phyloP scores from a whole-genome alignment of 2,113 vertebrate species.

The Cyanoderma ruficeps region DNA sequence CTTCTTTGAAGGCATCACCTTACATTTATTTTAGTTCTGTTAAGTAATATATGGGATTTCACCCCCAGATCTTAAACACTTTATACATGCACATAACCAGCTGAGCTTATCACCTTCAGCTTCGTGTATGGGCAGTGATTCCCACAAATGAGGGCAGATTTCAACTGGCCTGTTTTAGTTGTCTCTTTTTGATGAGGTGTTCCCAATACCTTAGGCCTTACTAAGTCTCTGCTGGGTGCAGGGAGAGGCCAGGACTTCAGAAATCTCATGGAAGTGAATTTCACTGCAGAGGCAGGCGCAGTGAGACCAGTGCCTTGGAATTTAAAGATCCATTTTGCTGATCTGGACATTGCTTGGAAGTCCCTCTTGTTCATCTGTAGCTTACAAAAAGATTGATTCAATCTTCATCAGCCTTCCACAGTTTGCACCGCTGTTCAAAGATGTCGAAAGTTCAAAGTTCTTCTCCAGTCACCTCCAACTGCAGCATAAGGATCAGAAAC shows the following conservation, averaged over 20 bases:
- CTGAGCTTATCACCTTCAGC: neutral
- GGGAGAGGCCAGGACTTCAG: neutral
- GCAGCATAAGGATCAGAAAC: neutral
- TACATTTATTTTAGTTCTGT: neutral
- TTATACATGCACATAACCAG: neutral
- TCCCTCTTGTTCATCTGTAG: neutral
- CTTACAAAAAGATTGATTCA: neutral
- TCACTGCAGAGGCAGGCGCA: neutral
- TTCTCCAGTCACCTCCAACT: neutral
- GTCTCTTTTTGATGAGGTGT: neutral
- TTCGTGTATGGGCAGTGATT: neutral
- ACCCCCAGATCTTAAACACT: neutral
- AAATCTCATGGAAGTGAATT: neutral
- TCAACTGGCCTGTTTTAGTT: neutral
- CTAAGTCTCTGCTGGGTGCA: neutral
- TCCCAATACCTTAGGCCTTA: neutral
- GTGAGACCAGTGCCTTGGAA: neutral
- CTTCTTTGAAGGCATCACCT: neutral
- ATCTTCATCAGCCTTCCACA: neutral
- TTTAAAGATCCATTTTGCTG: neutral
- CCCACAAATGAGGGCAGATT: neutral
- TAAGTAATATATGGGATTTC: neutral
- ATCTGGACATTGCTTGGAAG: neutral
- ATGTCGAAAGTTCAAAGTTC: neutral
- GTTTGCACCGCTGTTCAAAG: fast-evolving